Evolutionary conservation across 1,140 invertebrate species (phyloP).

Genomic region (Lanistes nyassanus): DNA sequence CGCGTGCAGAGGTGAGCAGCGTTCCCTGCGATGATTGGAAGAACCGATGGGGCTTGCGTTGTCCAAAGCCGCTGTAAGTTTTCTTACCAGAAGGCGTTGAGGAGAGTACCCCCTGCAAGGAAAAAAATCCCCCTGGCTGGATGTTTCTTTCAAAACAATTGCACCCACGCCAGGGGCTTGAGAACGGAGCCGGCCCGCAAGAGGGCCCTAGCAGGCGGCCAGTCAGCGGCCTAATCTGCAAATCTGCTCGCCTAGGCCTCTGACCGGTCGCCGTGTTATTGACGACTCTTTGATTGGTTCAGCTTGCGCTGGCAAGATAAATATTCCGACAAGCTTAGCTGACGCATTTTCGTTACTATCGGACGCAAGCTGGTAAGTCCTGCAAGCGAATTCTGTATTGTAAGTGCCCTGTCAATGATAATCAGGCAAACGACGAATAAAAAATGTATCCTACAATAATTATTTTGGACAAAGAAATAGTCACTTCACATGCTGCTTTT

Average conservation of each 20-base stretch:
- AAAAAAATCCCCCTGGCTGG: too few species aligned
- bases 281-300: constrained; percentile 8
- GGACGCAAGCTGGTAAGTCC: not conserved
- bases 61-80: too few species aligned
- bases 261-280: constrained; percentile 1
- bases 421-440: not conserved
- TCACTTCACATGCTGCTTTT: too few species aligned
- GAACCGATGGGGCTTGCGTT: too few species aligned
- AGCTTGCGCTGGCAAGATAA: not conserved
- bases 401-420: not conserved
- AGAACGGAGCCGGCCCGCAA: too few species aligned
- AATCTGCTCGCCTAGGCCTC: not conserved
- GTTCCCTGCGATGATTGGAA: too few species aligned
- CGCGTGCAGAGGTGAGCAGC: too few species aligned
- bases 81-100: not conserved
- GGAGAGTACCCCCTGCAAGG: too few species aligned
- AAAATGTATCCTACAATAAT: too few species aligned
- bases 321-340: not conserved
- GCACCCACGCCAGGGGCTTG: too few species aligned
- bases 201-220: not conserved
- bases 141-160: too few species aligned
- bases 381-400: not conserved
- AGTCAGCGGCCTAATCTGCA: constrained; percentile 1
- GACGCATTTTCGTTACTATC: not conserved
- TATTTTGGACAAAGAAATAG: too few species aligned